Percentiles rank a stretch among this genome's conserved stretches.
These are phyloP conservation scores for Babylonia areolata DNA, from an alignment of 1,140 invertebrate genomes.

Conservation along the genomic window DNA sequence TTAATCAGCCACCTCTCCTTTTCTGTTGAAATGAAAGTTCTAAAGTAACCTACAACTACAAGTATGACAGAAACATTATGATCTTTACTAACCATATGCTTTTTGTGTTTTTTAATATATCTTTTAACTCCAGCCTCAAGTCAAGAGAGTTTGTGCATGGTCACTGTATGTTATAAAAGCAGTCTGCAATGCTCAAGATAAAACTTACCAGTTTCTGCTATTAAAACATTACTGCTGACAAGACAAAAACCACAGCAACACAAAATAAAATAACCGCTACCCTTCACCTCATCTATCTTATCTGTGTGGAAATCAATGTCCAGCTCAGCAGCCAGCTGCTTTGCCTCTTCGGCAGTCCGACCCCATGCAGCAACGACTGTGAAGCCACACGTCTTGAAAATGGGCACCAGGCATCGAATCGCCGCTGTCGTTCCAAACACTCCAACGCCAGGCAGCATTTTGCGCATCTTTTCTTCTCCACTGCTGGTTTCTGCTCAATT, in stretches of 20 bases:
- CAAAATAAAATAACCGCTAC: background rate
- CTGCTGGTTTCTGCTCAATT: background rate
- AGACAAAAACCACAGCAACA: background rate
- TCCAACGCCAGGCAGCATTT: conserved; percentile 90
- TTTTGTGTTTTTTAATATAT: no score
- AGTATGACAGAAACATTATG: no score
- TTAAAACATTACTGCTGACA: no score
- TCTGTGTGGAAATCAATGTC: conserved; percentile 93
- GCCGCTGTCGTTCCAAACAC: conserved; percentile 94
- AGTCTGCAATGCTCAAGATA: no score
- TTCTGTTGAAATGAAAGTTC: no score
- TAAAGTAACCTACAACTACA: no score
- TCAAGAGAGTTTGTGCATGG: no score
- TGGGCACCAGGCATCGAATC: conserved; percentile 92
- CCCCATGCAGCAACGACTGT: conserved; percentile 93
- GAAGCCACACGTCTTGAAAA: conserved; percentile 89
- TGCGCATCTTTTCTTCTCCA: conserved; percentile 57
- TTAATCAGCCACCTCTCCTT: no score
- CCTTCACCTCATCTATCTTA: conserved; percentile 92
- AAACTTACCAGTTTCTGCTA: no score
- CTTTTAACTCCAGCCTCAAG: no score
- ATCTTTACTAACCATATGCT: no score
- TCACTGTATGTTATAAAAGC: no score
- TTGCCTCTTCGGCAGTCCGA: conserved; percentile 87
- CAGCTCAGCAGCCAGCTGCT: conserved; percentile 86